Conservation (phyloP, 2,113 vertebrate species). For the Heterotis niloticus region DNA sequence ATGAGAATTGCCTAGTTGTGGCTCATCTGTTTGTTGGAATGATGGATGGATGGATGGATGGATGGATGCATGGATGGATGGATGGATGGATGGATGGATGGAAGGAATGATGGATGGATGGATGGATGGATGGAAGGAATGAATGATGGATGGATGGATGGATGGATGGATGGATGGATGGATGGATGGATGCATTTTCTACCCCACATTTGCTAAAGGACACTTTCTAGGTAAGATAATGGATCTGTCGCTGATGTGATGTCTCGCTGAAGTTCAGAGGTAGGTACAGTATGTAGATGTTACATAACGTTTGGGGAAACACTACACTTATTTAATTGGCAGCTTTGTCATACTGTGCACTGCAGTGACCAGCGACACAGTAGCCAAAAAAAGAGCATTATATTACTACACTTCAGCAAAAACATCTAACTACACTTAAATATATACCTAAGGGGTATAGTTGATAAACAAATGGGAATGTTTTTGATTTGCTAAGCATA, state of each 20-base stretch:
- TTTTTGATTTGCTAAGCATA: background rate
- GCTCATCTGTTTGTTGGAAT: too few relatives aligned
- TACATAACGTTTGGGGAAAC: background rate
- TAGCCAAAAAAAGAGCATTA: background rate
- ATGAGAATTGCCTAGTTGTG: too few relatives aligned
- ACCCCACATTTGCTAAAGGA: too few relatives aligned
- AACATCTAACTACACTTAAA: background rate
- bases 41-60: too few relatives aligned
- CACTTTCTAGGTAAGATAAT: background rate
- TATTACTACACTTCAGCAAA: background rate
- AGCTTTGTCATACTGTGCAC: too few relatives aligned
- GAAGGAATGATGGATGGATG: background rate
- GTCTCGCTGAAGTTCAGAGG: too few relatives aligned
- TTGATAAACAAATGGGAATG: background rate
- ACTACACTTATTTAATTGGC: background rate
- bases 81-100: background rate
- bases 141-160: background rate
- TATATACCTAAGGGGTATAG: background rate
- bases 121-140: background rate
- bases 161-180: background rate
- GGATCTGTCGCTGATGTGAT: too few relatives aligned
- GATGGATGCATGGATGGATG: too few relatives aligned
- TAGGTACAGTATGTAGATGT: background rate
- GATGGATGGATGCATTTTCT: background rate
- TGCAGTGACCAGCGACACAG: too few relatives aligned